These are phyloP conservation scores for Serrognathus titanus DNA, from an alignment of 2,888 invertebrate genomes.

Conservation along the genomic window DNA sequence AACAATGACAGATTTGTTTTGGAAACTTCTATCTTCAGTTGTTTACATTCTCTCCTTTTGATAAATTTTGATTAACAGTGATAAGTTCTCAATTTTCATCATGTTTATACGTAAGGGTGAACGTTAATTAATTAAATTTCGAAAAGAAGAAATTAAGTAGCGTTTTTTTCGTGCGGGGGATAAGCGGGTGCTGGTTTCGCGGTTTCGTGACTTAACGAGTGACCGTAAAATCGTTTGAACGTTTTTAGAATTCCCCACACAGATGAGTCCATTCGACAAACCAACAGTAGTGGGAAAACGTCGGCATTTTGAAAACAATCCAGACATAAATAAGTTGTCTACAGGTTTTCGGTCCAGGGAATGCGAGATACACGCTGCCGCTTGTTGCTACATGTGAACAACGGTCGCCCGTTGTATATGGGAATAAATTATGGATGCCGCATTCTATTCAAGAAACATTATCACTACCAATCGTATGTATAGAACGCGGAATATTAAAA, in stretches of 20 bases:
- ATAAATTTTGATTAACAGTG: too few species aligned
- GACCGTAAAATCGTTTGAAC: constrained; percentile 47
- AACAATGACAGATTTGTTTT: too few species aligned
- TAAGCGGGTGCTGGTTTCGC: constrained; percentile 28
- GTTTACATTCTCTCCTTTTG: too few species aligned
- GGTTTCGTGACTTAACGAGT: constrained; percentile 44
- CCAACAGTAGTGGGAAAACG: constrained; percentile 47
- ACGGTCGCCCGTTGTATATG: constrained; percentile 38
- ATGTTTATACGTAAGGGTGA: too few species aligned
- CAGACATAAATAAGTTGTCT: constrained; percentile 53
- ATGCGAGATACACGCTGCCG: constrained; percentile 46
- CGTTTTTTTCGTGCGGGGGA: too few species aligned
- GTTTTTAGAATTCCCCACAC: constrained; percentile 42
- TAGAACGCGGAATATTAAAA: background rate
- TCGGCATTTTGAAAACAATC: constrained; percentile 52
- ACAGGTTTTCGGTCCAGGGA: constrained; percentile 45
- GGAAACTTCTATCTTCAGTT: too few species aligned
- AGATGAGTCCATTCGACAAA: constrained; percentile 37
- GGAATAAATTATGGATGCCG: constrained; percentile 37
- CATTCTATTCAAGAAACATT: constrained; percentile 2
- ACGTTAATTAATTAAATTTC: too few species aligned
- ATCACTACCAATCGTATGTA: background rate
- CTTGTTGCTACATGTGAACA: constrained; percentile 45
- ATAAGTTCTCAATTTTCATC: too few species aligned
- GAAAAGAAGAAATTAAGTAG: too few species aligned